Evolutionary conservation across 2,113 vertebrate genomes (phyloP).

Genomic region (Platysteira castanea): DNA sequence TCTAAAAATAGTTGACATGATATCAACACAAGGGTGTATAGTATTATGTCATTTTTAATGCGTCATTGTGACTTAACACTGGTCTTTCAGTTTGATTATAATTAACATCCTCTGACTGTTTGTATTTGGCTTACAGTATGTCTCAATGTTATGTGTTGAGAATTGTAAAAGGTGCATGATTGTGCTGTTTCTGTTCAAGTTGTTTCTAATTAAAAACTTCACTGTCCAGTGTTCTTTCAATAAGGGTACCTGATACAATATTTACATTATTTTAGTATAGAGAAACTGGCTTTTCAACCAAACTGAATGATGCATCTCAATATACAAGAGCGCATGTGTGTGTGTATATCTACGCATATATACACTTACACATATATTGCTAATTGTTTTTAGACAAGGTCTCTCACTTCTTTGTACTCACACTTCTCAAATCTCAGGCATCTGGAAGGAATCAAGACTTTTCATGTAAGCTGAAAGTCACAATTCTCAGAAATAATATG

Average conservation of each 20-base stretch:
- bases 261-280: slow-evolving; percentile 17
- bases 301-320: slow-evolving; percentile 70
- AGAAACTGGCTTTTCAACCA: slow-evolving; percentile 3
- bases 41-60: not conserved
- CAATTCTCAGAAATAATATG: not conserved
- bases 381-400: not conserved
- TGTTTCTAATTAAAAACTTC: slow-evolving; percentile 69
- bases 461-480: not conserved
- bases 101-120: slow-evolving; percentile 55
- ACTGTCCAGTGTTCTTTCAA: slow-evolving; percentile 81
- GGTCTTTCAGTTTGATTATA: slow-evolving; percentile 6
- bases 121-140: slow-evolving; percentile 60
- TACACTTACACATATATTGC: not conserved
- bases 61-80: not conserved
- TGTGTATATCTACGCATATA: not conserved
- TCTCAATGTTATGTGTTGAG: slow-evolving; percentile 72
- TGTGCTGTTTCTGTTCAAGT: slow-evolving; percentile 71
- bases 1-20: not conserved
- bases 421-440: not conserved
- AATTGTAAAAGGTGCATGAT: slow-evolving; percentile 67
- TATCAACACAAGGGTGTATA: not conserved
- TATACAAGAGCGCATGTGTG: not conserved
- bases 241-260: slow-evolving; percentile 72
- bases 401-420: not conserved
- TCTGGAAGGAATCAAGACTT: not conserved